A percentile compares a stretch with the other conserved stretches of the same genome.
These are phyloP conservation scores for Trypoxylon attenuatum DNA, from an alignment of 2,888 invertebrate species.

Conservation along the genomic window DNA sequence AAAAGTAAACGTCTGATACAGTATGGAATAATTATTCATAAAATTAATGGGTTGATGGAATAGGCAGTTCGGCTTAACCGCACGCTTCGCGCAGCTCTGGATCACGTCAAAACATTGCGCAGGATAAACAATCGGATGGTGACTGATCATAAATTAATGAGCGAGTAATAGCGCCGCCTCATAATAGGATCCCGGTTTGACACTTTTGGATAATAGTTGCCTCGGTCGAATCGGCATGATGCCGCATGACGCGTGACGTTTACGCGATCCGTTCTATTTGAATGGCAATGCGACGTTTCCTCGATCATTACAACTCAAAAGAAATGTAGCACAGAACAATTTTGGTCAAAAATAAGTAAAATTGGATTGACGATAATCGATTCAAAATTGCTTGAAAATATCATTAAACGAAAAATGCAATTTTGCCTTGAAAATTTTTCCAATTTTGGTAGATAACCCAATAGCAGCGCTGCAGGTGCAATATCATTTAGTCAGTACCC, in stretches of 20 bases:
- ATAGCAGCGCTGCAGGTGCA: background rate
- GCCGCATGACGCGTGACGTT: too few species aligned
- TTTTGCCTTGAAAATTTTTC: conserved; percentile 6
- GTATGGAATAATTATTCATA: conserved; percentile 35
- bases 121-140: conserved; percentile 18
- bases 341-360: too few species aligned
- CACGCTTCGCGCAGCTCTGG: conserved; percentile 7
- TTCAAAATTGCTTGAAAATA: too few species aligned
- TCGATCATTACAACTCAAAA: too few species aligned
- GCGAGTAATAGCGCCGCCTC: conserved; percentile 22
- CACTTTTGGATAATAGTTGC: too few species aligned
- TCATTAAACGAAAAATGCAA: conserved; percentile 4
- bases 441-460: conserved; percentile 3
- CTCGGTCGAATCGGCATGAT: too few species aligned
- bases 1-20: too few species aligned
- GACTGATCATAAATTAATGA: conserved; percentile 39
- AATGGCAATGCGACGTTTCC: too few species aligned
- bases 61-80: conserved; percentile 26
- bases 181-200: too few species aligned
- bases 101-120: conserved; percentile 24
- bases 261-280: too few species aligned
- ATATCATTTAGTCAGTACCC: conserved; percentile 5
- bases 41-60: conserved; percentile 24
- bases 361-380: too few species aligned
- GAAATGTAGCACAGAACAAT: too few species aligned